Evolutionary conservation across 2,888 invertebrate genomes (phyloP).

Genomic region (Agonum fuliginosum): DNA sequence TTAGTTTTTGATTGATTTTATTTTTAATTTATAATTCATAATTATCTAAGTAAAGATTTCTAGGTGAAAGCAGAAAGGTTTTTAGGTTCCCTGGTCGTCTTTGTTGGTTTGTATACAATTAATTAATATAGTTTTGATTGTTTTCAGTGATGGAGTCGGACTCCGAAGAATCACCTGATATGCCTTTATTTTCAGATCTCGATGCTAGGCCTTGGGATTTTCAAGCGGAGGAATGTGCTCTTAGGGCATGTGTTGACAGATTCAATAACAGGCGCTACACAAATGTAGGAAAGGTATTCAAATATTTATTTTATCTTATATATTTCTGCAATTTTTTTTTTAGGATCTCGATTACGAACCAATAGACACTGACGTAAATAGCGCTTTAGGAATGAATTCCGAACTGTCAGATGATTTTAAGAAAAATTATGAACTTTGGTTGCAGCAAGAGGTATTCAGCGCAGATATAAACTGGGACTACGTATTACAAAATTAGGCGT

Average conservation of each 20-base stretch:
- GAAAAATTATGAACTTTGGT: constrained; percentile 94
- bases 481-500: constrained; percentile 41
- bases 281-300: constrained; percentile 66
- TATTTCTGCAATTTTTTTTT: constrained; percentile 61
- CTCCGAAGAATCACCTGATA: background rate
- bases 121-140: background rate
- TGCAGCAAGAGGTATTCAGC: constrained; percentile 96
- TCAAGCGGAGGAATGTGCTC: constrained; percentile 96
- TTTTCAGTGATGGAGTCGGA: too few relatives aligned
- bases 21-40: too few relatives aligned
- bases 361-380: constrained; percentile 88
- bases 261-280: constrained; percentile 94
- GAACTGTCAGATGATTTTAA: constrained; percentile 95
- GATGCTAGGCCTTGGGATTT: constrained; percentile 99
- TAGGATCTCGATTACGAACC: constrained; percentile 78
- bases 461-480: constrained; percentile 87
- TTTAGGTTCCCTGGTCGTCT: background rate
- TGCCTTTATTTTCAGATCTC: constrained; percentile 78
- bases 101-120: background rate
- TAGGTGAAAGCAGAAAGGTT: too few relatives aligned
- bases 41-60: too few relatives aligned
- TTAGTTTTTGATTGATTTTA: too few relatives aligned
- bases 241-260: constrained; percentile 94
- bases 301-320: constrained; percentile 60
- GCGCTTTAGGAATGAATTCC: constrained; percentile 84